Percentiles rank a stretch among this genome's conserved stretches.
phyloP scores from a whole-genome alignment of 2,113 vertebrate species.

The Setophaga coronata region DNA sequence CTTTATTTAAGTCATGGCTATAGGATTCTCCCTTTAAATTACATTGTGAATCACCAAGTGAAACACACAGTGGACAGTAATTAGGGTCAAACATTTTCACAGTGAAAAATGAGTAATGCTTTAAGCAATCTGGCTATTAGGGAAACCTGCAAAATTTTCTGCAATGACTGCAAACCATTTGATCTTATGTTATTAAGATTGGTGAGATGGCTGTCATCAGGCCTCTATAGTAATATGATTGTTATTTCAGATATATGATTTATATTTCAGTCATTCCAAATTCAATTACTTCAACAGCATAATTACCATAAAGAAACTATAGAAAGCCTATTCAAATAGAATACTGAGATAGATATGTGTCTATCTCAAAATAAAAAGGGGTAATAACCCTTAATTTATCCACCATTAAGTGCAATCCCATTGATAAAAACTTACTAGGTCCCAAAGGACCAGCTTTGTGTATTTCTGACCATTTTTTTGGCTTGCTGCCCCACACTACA shows the following conservation, averaged over 20 bases:
- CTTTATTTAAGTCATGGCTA: background rate
- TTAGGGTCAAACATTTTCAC: constrained; percentile 1
- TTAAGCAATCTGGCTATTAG: background rate
- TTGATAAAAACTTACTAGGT: background rate
- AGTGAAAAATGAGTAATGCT: background rate
- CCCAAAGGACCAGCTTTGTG: background rate
- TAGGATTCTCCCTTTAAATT: background rate
- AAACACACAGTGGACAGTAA: constrained; percentile 5
- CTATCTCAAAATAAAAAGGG: background rate
- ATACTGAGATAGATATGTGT: background rate
- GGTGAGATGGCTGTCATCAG: background rate
- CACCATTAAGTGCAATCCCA: background rate
- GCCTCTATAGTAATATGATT: background rate
- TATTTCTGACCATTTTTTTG: background rate
- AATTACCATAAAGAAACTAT: background rate
- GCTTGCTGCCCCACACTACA: background rate
- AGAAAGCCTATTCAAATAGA: background rate
- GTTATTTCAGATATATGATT: background rate
- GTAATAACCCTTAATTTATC: background rate
- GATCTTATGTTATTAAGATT: background rate
- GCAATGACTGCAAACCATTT: background rate
- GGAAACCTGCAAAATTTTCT: background rate
- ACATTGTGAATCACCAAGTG: background rate
- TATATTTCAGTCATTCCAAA: background rate
- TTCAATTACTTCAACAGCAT: background rate